Evolutionary conservation across 2,888 invertebrate species (phyloP), one percentile per base, ranked within the genome.

Genomic region (Agrochola lychnidis): DNA sequence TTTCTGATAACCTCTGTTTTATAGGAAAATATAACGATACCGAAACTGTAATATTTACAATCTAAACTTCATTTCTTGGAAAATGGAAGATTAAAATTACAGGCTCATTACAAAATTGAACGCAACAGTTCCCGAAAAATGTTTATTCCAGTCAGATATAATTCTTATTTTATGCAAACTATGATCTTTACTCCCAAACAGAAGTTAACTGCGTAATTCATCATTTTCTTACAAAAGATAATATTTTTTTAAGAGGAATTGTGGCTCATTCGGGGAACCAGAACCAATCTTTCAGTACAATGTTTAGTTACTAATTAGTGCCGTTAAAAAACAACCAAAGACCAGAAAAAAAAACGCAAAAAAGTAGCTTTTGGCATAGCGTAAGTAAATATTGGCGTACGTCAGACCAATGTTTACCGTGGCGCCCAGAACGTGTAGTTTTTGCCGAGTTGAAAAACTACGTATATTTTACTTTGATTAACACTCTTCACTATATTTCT

Each of bases 291-390:
- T 87, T 92, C 90, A 88, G 79, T 89, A 86, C 81, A 83, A 68
- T 88, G 84, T 88, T 92, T 90, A 92, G 88, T 79, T 76, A 86
- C 78, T 93, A 93, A 94, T 93, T 92, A 93, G 88, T 85, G 80
- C 81, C 57, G 84, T 85, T 56, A 57, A 82, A 79, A 85, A 84
- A 73, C 79, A 91, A 92, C 91, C 92, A 92, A 89, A 87, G 78
- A 74, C 75, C 83, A 81, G 81, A 85, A 68, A 90, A 89, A 90
- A 89, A n/a, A n/a, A n/a, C n/a, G n/a, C n/a, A n/a, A n/a, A n/a
- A 87, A 88, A 80, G 74, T 84, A 81, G 82, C 78, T 82, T 88
- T 88, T 89, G 87, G 87, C 88, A 78, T 48, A 16, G 80, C 71
- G 68, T 70, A 61, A 73, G 88, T 90, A 87, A 90, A 90, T 88